Percentiles rank a stretch among this genome's conserved stretches.
These are phyloP conservation scores for Sepioteuthis lessoniana DNA, from an alignment of 2,888 invertebrate species.

Conservation along the genomic window DNA sequence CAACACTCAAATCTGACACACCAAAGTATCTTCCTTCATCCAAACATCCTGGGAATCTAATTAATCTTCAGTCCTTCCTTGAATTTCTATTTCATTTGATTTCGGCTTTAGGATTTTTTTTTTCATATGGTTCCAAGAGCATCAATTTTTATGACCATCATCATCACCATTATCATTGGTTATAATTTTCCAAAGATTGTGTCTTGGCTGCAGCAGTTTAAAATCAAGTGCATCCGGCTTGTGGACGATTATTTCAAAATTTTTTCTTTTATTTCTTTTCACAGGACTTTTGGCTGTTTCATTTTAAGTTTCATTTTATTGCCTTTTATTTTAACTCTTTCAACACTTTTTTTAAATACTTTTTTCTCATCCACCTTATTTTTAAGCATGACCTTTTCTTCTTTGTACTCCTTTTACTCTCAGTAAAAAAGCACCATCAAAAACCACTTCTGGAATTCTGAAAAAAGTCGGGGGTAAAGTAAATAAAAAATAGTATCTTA, in stretches of 20 bases:
- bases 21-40: no score
- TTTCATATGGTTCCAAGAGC: background rate
- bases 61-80: no score
- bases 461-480: background rate
- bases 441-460: background rate
- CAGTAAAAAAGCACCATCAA: background rate
- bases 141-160: background rate
- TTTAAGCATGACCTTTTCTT: background rate
- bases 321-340: conserved; percentile 39
- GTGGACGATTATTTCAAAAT: background rate
- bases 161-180: background rate
- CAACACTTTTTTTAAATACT: background rate
- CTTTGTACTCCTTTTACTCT: background rate
- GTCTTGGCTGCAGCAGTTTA: background rate
- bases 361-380: background rate
- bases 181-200: no score
- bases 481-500: background rate
- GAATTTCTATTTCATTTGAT: no score
- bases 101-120: background rate
- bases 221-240: background rate
- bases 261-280: conserved; percentile 43
- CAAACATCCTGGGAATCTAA: no score
- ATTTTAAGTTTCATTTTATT: conserved; percentile 25
- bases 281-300: conserved; percentile 40
- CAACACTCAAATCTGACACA: no score